Evolutionary conservation across 2,113 vertebrate genomes (phyloP).

Genomic region (Microcebus murinus): DNA sequence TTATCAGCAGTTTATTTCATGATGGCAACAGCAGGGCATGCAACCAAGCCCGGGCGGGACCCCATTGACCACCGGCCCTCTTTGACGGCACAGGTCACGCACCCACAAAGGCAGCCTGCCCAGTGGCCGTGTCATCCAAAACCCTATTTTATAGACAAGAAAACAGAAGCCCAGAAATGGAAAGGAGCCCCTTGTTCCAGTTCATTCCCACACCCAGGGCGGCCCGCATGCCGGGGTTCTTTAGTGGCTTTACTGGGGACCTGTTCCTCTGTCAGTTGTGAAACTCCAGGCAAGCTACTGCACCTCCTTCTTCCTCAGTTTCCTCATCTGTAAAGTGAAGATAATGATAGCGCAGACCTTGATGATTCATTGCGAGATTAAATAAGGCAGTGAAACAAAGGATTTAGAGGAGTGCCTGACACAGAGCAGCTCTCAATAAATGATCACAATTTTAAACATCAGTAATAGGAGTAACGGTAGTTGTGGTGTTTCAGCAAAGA

Average conservation of each 20-base stretch:
- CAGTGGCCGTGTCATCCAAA: not conserved
- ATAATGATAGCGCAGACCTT: not conserved
- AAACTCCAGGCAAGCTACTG: not conserved
- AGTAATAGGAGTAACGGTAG: not conserved
- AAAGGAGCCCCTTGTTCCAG: not conserved
- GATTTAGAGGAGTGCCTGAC: not conserved
- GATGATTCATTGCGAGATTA: not conserved
- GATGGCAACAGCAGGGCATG: not conserved
- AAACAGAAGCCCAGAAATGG: not conserved
- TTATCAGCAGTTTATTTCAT: not conserved
- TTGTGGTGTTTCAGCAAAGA: not conserved
- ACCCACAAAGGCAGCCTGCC: not conserved
- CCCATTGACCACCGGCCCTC: not conserved
- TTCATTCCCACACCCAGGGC: rapidly evolving
- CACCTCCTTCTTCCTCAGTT: not conserved
- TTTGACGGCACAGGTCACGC: no score
- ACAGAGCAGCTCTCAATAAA: not conserved
- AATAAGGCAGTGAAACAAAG: not conserved
- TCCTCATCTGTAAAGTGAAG: not conserved
- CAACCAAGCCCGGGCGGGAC: not conserved
- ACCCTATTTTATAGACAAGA: not conserved
- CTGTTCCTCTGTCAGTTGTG: not conserved
- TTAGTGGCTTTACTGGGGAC: no score
- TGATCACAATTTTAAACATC: not conserved
- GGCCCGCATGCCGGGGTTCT: not conserved